Conservation (phyloP, 2,888 invertebrate genomes). For the Crepidodera aurea region DNA sequence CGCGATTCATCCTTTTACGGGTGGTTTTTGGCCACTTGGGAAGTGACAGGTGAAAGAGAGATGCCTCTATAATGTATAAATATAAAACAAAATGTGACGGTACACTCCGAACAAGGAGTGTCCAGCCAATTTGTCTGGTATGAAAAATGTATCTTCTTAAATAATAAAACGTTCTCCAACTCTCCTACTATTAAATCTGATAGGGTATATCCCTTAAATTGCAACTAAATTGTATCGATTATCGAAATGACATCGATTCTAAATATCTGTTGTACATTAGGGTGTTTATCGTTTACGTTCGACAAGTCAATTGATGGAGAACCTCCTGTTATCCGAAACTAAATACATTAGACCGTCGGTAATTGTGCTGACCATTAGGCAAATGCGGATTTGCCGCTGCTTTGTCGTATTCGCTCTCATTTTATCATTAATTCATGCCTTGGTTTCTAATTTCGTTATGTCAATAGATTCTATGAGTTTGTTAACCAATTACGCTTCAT, state of each 20-base stretch:
- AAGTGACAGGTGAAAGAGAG: no score
- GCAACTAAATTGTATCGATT: conserved; percentile 1
- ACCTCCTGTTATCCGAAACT: conserved; percentile 20
- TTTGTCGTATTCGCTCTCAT: conserved; percentile 36
- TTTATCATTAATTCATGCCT: conserved; percentile 40
- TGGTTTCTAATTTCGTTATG: conserved; percentile 37
- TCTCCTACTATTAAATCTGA: background rate
- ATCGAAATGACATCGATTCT: conserved; percentile 5
- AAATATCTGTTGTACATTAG: conserved; percentile 5
- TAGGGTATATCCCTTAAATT: conserved; percentile 1
- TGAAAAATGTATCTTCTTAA: no score
- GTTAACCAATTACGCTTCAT: conserved; percentile 38
- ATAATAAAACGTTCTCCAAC: no score
- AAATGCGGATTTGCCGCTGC: conserved; percentile 32
- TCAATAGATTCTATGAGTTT: conserved; percentile 37
- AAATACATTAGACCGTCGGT: conserved; percentile 27
- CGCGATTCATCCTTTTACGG: no score
- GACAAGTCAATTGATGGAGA: conserved; percentile 16
- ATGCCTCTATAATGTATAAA: no score
- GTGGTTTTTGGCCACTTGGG: no score
- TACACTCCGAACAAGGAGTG: no score
- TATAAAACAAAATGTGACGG: no score
- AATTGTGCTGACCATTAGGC: conserved; percentile 39
- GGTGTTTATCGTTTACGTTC: conserved; percentile 17
- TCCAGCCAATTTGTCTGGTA: no score